Conservation (phyloP, 2,888 invertebrate genomes). For the Drosophila recens region DNA sequence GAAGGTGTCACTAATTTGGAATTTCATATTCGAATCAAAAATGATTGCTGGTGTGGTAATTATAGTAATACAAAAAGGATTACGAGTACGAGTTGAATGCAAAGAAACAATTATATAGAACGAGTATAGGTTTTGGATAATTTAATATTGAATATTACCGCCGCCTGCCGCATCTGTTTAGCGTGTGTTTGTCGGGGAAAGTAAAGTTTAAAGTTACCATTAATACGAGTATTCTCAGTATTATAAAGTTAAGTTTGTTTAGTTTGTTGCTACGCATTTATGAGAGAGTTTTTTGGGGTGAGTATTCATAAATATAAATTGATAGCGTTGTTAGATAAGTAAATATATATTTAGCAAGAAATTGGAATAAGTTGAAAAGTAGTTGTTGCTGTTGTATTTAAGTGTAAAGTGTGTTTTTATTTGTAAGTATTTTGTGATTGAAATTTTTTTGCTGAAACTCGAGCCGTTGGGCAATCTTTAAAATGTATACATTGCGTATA, state of each 20-base stretch:
- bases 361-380: conserved; percentile 61
- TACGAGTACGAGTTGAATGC: conserved; percentile 42
- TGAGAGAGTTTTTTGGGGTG: conserved; percentile 4
- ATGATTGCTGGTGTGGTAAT: conserved; percentile 51
- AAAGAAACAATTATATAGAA: conserved; percentile 36
- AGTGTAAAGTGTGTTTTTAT: conserved; percentile 7
- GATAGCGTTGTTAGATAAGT: conserved; percentile 19
- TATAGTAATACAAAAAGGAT: conserved; percentile 31
- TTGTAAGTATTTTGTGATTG: conserved; percentile 11
- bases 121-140: conserved; percentile 14
- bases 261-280: conserved; percentile 5
- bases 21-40: conserved; percentile 52
- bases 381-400: conserved; percentile 16
- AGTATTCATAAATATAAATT: conserved; percentile 17
- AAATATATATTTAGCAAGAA: conserved; percentile 40
- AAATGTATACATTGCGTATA: conserved; percentile 16
- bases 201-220: conserved; percentile 71
- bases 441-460: conserved; percentile 14
- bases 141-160: conserved; percentile 73
- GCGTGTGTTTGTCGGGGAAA: conserved; percentile 70
- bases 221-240: conserved; percentile 54
- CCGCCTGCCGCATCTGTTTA: conserved; percentile 84
- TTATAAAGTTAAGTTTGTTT: not conserved
- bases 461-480: conserved; percentile 15
- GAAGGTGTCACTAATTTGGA: conserved; percentile 55